Base-by-base conservation (phyloP, 2,113 vertebrate species). In the Mormyrus iriodes region DNA sequence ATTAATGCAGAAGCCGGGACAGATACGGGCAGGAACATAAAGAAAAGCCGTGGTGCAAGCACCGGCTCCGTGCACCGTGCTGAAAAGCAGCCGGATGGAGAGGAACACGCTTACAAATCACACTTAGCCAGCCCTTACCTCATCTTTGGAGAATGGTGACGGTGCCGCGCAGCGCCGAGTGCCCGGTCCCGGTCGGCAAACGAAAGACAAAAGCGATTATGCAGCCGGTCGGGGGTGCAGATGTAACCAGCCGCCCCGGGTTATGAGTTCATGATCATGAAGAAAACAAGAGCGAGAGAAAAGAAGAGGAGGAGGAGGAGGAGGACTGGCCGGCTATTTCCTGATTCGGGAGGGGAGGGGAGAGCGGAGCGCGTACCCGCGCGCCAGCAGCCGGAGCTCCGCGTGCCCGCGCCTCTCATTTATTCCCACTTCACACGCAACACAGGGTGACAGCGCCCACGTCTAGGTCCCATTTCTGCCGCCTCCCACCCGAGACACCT, bases 81-180 rank as follows among this genome's bases (percentile, higher is more conserved):
- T n/a, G 73, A 42, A 79, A 42, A 27, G 73, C 73, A 12, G 35
- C 35, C 73, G 73, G 73, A 79, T 79, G 61, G 12, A 69, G 61
- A n/a, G 9, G 31, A 3, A 69, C 61, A 69, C 61, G 61, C 61
- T 24, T 65, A 65, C 61, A 48, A 48, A 83, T 83, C 79, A 46
- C 39, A 83, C 31, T 49, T 12, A 35, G 12, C 85, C 9, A 31
- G 27, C n/a, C 73, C 90, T 84, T 88, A 90, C 90, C 90, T 90
- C 90, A 90, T 90, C 58, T 73, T 88, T 49, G 9, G 83, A 51
- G 27, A 24, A 83, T 21, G 31, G 85, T 52, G 87, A 46, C 69
- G 88, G 87, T 52, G 27, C 48, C 53, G 52, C 52, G 65, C 48
- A 12, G 17, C 21, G 51, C 84, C 21, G 48, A 39, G 83, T 88